phyloP scores from a whole-genome alignment of 2,797 vertebrate genomes.

The Phataginus tricuspis region DNA sequence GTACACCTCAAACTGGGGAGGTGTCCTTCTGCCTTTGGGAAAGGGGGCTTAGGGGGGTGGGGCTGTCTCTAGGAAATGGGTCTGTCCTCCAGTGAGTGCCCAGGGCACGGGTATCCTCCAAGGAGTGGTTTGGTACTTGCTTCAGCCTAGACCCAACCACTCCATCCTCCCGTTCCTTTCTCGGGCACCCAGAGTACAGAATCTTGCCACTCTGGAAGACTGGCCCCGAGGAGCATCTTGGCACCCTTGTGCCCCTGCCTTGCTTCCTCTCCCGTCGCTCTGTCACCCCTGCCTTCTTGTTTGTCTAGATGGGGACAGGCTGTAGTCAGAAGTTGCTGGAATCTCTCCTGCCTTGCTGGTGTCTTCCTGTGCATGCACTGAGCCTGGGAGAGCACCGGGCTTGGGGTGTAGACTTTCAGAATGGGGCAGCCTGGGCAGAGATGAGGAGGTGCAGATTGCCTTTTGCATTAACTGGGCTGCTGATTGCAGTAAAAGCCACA shows the following conservation, averaged over 20 bases:
- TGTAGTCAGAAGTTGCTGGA: not conserved
- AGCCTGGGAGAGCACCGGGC: not conserved
- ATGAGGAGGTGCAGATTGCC: not conserved
- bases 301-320: not conserved
- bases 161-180: not conserved
- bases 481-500: slow-evolving; percentile 28
- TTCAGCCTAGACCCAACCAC: not conserved
- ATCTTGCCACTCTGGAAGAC: not conserved
- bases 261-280: not conserved
- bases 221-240: not conserved
- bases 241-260: not conserved
- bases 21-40: not conserved
- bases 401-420: not conserved
- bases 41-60: not conserved
- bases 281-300: not conserved
- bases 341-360: not conserved
- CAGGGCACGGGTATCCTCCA: not conserved
- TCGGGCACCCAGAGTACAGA: not conserved
- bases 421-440: not conserved
- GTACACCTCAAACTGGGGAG: not conserved
- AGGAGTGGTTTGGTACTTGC: not conserved
- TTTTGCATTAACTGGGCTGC: slow-evolving; percentile 10
- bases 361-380: not conserved
- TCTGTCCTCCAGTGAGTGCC: not conserved
- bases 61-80: not conserved